These are phyloP conservation scores for Troides helena DNA, from an alignment of 2,888 invertebrate genomes.

Conservation along the genomic window DNA sequence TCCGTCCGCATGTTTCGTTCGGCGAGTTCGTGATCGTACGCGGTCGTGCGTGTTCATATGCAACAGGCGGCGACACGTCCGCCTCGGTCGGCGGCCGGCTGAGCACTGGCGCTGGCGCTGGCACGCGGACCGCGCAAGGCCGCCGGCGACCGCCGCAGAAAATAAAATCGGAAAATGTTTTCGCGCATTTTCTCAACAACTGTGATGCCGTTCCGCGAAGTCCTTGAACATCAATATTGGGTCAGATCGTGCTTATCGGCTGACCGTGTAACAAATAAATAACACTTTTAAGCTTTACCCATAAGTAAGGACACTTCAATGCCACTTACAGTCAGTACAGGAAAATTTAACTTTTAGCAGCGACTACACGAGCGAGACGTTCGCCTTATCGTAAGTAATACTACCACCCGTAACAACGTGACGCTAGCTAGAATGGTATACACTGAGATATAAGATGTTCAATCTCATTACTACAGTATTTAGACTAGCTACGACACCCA, in stretches of 20 bases:
- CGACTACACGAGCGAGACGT: too few species aligned
- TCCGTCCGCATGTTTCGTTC: slow-evolving; percentile 76
- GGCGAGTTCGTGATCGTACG: slow-evolving; percentile 60
- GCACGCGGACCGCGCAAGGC: slow-evolving; percentile 40
- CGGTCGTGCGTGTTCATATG: slow-evolving; percentile 41
- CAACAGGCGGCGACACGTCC: slow-evolving; percentile 41
- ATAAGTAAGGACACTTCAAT: slow-evolving; percentile 2
- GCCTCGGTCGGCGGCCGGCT: slow-evolving; percentile 47
- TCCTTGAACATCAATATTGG: slow-evolving; percentile 28
- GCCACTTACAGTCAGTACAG: slow-evolving; percentile 16
- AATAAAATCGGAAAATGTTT: slow-evolving; percentile 56
- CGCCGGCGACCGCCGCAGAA: slow-evolving; percentile 51
- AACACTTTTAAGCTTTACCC: slow-evolving; percentile 7
- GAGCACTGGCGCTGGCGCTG: slow-evolving; percentile 45
- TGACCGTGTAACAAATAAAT: slow-evolving; percentile 28
- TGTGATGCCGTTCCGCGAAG: slow-evolving; percentile 26
- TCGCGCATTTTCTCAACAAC: slow-evolving; percentile 57
- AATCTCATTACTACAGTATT: too few species aligned
- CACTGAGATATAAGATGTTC: too few species aligned
- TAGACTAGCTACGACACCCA: too few species aligned
- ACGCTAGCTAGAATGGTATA: too few species aligned
- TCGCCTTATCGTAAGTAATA: too few species aligned
- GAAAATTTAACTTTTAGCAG: too few species aligned
- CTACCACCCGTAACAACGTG: too few species aligned
- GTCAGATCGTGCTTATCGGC: slow-evolving; percentile 32